Evolutionary conservation across 2,888 invertebrate species (phyloP).

Genomic region (Ochropleura plecta): DNA sequence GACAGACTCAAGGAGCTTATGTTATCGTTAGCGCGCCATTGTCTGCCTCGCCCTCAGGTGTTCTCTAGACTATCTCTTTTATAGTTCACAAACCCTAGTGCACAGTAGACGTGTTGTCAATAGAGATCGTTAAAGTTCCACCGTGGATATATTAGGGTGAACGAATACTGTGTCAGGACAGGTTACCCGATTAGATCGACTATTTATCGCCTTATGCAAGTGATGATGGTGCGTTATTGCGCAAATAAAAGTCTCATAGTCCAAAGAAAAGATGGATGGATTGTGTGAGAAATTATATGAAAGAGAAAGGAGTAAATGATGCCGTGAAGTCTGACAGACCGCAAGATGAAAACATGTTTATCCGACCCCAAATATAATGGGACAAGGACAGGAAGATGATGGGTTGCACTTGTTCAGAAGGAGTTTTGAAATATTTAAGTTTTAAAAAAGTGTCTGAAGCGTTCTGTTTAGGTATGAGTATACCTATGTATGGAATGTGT

Average conservation of each 20-base stretch:
- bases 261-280: too few relatives aligned
- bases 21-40: not conserved
- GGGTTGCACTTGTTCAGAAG: not conserved
- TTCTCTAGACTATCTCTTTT: not conserved
- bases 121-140: not conserved
- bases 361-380: too few relatives aligned
- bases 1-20: conserved; percentile 14
- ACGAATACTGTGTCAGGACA: not conserved
- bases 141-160: not conserved
- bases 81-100: not conserved
- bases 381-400: too few relatives aligned
- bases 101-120: not conserved
- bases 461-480: not conserved
- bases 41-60: not conserved
- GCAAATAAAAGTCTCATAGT: not conserved
- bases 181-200: not conserved
- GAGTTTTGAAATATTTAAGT: not conserved
- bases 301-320: too few relatives aligned
- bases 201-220: not conserved
- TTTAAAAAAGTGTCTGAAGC: not conserved
- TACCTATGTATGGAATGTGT: not conserved
- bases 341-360: too few relatives aligned
- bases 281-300: too few relatives aligned
- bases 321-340: too few relatives aligned
- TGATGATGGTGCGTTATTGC: not conserved